phyloP scores from a whole-genome alignment of 2,797 vertebrate species.

The Tympanoctomys barrerae region DNA sequence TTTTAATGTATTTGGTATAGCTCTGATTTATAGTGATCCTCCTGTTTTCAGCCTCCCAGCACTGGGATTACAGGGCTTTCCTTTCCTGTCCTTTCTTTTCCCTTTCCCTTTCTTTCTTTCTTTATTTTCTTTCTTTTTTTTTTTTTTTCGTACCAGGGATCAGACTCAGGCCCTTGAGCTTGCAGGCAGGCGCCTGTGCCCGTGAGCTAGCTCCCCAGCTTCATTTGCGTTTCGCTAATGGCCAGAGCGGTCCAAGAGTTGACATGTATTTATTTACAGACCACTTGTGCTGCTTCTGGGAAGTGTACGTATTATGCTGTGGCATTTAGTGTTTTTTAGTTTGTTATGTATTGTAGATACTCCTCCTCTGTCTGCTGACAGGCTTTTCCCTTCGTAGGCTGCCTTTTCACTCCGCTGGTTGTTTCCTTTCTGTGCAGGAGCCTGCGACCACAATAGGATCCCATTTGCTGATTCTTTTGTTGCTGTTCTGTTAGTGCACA shows the following conservation, averaged over 20 bases:
- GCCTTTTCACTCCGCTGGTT: not conserved
- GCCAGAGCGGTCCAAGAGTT: not conserved
- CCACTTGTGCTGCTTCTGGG: not conserved
- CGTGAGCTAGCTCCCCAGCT: not conserved
- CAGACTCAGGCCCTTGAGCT: no score
- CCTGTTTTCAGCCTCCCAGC: no score
- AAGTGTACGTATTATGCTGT: not conserved
- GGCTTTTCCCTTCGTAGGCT: not conserved
- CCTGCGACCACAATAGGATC: not conserved
- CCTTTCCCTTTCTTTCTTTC: no score
- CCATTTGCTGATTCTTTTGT: not conserved
- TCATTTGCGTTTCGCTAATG: not conserved
- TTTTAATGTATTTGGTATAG: no score
- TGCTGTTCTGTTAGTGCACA: not conserved
- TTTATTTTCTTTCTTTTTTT: no score
- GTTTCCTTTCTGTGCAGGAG: not conserved
- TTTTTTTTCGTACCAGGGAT: no score
- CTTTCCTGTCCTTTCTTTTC: no score
- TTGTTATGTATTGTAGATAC: not conserved
- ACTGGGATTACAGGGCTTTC: no score
- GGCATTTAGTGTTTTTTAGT: not conserved
- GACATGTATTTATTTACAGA: not conserved
- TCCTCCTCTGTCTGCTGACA: not conserved
- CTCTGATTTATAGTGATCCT: no score
- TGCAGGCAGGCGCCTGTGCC: no score